These are phyloP conservation scores for Mactromeris polynyma DNA, from an alignment of 2,888 invertebrate species.

Conservation along the genomic window DNA sequence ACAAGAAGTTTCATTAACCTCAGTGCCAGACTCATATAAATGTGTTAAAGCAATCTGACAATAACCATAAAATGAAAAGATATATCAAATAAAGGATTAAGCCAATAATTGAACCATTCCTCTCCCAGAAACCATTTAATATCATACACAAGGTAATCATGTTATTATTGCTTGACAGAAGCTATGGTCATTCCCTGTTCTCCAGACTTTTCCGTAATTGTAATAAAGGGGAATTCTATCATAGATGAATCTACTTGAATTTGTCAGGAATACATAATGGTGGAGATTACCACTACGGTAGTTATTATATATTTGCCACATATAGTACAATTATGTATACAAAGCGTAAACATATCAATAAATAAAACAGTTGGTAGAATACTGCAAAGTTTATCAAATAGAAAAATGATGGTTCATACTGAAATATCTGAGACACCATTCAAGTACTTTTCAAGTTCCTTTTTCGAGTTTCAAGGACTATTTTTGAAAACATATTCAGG, in stretches of 20 bases:
- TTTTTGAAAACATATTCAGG: too few relatives aligned
- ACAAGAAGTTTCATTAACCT: too few relatives aligned
- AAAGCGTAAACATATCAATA: too few relatives aligned
- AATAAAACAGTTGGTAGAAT: too few relatives aligned
- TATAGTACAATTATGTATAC: not conserved
- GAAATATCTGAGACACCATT: too few relatives aligned
- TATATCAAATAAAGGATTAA: not conserved
- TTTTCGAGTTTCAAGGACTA: too few relatives aligned
- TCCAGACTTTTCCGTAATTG: not conserved
- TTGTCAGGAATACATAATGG: not conserved
- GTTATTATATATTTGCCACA: not conserved
- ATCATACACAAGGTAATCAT: not conserved
- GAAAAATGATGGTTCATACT: too few relatives aligned
- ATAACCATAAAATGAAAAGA: not conserved
- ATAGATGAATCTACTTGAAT: not conserved
- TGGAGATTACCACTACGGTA: not conserved
- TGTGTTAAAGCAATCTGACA: not conserved
- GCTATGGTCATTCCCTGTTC: not conserved
- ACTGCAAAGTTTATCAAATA: too few relatives aligned
- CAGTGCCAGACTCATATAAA: too few relatives aligned
- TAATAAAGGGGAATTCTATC: not conserved
- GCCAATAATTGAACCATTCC: not conserved
- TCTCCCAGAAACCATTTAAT: not conserved
- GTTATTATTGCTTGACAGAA: constrained; percentile 1
- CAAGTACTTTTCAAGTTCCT: too few relatives aligned